Percentiles rank a stretch among this genome's conserved stretches.
Conservation (phyloP, 2,888 invertebrate genomes). For the Melieria picta region DNA sequence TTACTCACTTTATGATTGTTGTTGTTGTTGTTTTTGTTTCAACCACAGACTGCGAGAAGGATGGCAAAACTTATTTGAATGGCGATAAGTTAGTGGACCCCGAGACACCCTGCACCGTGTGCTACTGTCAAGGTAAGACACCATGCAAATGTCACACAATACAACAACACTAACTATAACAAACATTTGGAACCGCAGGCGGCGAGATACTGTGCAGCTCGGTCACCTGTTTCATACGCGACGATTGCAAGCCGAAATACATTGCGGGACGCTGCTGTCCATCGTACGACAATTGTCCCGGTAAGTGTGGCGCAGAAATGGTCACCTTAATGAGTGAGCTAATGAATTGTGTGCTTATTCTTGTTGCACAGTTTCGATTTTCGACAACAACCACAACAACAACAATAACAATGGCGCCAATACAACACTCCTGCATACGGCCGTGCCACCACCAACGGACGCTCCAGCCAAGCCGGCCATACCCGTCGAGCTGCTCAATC, state of each 20-base stretch:
- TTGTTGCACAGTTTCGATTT: conserved; percentile 19
- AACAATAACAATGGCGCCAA: conserved; percentile 4
- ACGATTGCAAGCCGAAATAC: conserved; percentile 78
- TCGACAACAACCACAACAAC: conserved; percentile 6
- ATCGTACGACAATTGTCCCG: conserved; percentile 83
- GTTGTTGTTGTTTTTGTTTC: neutral
- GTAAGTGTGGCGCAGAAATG: conserved; percentile 54
- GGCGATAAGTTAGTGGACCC: conserved; percentile 79
- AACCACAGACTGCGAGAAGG: conserved; percentile 77
- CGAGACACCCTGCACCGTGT: conserved; percentile 79
- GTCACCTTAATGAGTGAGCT: neutral
- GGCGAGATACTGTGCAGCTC: conserved; percentile 82
- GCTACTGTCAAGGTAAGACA: conserved; percentile 75
- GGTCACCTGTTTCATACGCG: conserved; percentile 79
- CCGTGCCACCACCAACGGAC: conserved; percentile 36
- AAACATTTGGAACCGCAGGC: conserved; percentile 56
- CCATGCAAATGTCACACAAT: conserved; percentile 19
- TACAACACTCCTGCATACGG: neutral
- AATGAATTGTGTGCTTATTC: neutral
- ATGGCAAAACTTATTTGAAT: conserved; percentile 79
- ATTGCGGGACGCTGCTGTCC: conserved; percentile 83
- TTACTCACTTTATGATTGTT: neutral
- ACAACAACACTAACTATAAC: conserved; percentile 20
- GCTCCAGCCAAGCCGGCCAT: conserved; percentile 40
- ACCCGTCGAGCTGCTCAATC: conserved; percentile 51